Percentiles rank a stretch among this genome's conserved stretches.
phyloP scores from a whole-genome alignment of 2,888 invertebrate species.

The Perithous albicinctus region DNA sequence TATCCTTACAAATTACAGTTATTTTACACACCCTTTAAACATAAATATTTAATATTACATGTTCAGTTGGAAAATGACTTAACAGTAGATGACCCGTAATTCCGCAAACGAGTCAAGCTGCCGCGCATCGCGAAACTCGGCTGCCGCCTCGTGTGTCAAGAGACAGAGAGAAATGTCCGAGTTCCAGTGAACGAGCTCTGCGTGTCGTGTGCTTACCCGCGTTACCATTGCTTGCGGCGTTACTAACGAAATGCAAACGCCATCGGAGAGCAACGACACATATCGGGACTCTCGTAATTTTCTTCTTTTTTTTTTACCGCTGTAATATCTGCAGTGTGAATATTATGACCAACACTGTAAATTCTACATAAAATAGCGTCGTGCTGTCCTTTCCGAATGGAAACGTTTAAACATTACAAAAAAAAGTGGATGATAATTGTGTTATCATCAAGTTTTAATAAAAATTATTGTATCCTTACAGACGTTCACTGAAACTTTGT shows the following conservation, averaged over 20 bases:
- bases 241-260: slow-evolving; percentile 21
- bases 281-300: slow-evolving; percentile 7
- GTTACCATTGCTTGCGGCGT: background rate
- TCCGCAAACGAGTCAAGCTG: slow-evolving; percentile 31
- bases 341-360: background rate
- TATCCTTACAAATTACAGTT: too few relatives aligned
- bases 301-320: background rate
- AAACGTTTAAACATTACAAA: background rate
- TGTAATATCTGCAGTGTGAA: background rate
- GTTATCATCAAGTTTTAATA: too few relatives aligned
- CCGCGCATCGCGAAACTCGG: slow-evolving; percentile 8
- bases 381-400: background rate
- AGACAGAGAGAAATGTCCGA: slow-evolving; percentile 8
- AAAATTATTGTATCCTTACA: too few relatives aligned
- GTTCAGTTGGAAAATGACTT: background rate
- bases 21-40: too few relatives aligned
- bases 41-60: too few relatives aligned
- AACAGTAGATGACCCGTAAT: slow-evolving; percentile 34
- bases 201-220: slow-evolving; percentile 1
- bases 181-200: slow-evolving; percentile 27
- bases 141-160: slow-evolving; percentile 2
- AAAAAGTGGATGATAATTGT: too few relatives aligned
- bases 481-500: too few relatives aligned
- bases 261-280: slow-evolving; percentile 5
- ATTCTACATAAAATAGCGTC: background rate